phyloP scores from a whole-genome alignment of 2,797 vertebrate genomes.

The Typhlichthys eigenmanni region DNA sequence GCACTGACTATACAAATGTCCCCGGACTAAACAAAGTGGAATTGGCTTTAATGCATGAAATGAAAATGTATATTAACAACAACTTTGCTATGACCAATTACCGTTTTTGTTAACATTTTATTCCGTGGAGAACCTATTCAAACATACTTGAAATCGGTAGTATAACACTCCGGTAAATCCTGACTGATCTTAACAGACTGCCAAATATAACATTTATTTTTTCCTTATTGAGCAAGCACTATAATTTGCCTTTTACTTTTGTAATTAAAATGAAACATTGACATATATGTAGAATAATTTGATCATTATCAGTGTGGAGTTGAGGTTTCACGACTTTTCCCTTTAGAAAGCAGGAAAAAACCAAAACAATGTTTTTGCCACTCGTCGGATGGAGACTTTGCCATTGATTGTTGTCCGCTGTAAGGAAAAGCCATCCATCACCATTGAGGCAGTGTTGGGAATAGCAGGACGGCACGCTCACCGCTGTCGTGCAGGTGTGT shows the following conservation, averaged over 20 bases:
- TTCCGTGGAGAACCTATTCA: background rate
- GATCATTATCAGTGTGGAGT: background rate
- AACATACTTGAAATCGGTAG: background rate
- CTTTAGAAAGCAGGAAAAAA: background rate
- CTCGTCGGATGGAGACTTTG: background rate
- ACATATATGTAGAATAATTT: background rate
- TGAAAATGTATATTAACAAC: constrained; percentile 4
- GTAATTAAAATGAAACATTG: too few species aligned
- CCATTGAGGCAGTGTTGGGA: constrained; percentile 11
- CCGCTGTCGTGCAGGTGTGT: constrained; percentile 34
- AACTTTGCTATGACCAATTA: background rate
- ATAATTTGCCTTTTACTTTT: too few species aligned
- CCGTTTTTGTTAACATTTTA: constrained; percentile 9
- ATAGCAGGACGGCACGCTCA: constrained; percentile 11
- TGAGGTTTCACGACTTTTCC: too few species aligned
- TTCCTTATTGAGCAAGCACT: constrained; percentile 10
- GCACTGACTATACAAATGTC: constrained; percentile 1
- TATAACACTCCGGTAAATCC: background rate
- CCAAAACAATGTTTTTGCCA: background rate
- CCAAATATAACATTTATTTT: background rate
- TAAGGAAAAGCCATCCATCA: constrained; percentile 32
- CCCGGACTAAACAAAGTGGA: background rate
- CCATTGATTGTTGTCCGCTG: constrained; percentile 8
- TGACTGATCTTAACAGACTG: background rate
- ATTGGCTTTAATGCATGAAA: constrained; percentile 1